These are phyloP conservation scores for Drosophila varians DNA, from an alignment of 1,140 invertebrate species.

Conservation along the genomic window DNA sequence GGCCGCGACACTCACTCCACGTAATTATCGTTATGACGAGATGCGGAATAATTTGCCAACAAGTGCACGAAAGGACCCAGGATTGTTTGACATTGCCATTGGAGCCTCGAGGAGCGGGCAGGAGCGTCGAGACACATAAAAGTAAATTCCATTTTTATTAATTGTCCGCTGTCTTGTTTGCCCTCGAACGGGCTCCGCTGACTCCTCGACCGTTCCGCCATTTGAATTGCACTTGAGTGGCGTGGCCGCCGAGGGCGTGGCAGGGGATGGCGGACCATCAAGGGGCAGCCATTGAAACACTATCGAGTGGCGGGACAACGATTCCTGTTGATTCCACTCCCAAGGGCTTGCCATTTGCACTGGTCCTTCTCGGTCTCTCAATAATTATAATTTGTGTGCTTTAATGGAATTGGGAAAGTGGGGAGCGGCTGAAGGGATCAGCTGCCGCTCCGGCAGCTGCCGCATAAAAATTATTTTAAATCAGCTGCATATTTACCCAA, in stretches of 20 bases:
- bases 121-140: conserved; percentile 50
- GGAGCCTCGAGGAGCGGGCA: conserved; percentile 3
- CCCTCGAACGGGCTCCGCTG: conserved; percentile 25
- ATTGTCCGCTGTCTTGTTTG: conserved; percentile 55
- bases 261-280: conserved; percentile 34
- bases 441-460: conserved; percentile 9
- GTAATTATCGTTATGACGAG: conserved; percentile 65
- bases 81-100: conserved; percentile 60
- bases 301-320: conserved; percentile 35
- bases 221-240: conserved; percentile 58
- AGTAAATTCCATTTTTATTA: conserved; percentile 75
- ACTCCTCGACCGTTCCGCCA: conserved; percentile 9
- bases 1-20: conserved; percentile 39
- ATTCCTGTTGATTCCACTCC: conserved; percentile 15
- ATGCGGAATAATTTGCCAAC: conserved; percentile 57
- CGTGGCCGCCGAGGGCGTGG: conserved; percentile 24
- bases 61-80: conserved; percentile 32
- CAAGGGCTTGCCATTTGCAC: conserved; percentile 2
- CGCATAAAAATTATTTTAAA: conserved; percentile 72
- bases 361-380: conserved; percentile 20
- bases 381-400: conserved; percentile 76
- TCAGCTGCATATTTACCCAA: conserved; percentile 77
- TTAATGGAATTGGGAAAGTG: conserved; percentile 41
- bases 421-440: conserved; percentile 22
- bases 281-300: conserved; percentile 67